Conservation (phyloP, 2,797 vertebrate species). For the Sebastes iracundus region DNA sequence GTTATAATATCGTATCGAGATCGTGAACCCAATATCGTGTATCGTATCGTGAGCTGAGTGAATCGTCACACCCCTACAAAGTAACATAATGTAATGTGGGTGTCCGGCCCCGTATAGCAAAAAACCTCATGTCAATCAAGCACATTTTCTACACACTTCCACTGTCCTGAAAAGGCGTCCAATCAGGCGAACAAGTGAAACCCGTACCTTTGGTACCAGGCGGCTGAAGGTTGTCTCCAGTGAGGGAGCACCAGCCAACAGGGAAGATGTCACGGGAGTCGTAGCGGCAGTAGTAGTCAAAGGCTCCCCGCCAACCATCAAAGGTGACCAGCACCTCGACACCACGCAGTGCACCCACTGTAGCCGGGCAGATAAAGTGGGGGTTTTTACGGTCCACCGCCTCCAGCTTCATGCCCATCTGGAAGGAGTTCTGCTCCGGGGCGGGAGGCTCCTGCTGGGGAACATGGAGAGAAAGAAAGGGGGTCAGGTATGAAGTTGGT, state of each 20-base stretch:
- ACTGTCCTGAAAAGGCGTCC: neutral
- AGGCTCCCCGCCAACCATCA: slow-evolving; percentile 98
- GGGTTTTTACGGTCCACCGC: slow-evolving; percentile 99
- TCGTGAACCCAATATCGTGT: no score
- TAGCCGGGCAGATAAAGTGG: slow-evolving; percentile 99
- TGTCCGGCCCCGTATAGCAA: neutral
- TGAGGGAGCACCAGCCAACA: slow-evolving; percentile 96
- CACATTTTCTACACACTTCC: neutral
- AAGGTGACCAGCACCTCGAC: slow-evolving; percentile 98
- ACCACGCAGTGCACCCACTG: slow-evolving; percentile 95
- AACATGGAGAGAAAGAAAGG: slow-evolving; percentile 24
- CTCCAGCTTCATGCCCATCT: slow-evolving; percentile 98
- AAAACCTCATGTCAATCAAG: neutral
- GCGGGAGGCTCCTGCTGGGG: slow-evolving; percentile 92
- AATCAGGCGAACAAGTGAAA: neutral
- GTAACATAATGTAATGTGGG: neutral
- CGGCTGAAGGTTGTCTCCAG: slow-evolving; percentile 98
- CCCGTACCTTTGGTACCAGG: slow-evolving; percentile 94
- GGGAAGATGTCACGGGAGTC: slow-evolving; percentile 99
- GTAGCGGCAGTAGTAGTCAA: slow-evolving; percentile 99
- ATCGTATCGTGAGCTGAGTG: no score
- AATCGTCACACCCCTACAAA: no score
- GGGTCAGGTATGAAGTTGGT: slow-evolving; percentile 25
- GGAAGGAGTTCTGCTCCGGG: slow-evolving; percentile 96
- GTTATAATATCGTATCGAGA: no score